Conservation (phyloP, 2,113 vertebrate genomes). For the Acanthochromis polyacanthus region DNA sequence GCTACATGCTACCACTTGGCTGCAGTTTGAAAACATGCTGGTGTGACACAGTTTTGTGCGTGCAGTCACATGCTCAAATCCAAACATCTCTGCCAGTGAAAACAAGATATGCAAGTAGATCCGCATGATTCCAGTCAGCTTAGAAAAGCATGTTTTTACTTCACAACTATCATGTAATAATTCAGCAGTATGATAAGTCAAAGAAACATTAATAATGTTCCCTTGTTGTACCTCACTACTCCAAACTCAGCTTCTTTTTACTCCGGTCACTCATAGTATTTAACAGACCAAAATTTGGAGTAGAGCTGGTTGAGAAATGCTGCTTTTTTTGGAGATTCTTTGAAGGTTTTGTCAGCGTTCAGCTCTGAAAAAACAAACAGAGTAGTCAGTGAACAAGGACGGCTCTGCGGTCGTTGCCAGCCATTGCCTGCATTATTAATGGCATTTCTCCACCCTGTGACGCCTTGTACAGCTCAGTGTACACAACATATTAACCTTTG, state of each 20-base stretch:
- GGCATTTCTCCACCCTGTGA: not conserved
- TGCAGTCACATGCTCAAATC: not conserved
- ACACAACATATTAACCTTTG: not conserved
- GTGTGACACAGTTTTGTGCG: not conserved
- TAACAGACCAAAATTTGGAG: not conserved
- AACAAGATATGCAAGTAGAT: not conserved
- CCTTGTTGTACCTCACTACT: not conserved
- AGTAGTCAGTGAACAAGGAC: slow-evolving; percentile 24
- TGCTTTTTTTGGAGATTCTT: slow-evolving; percentile 6
- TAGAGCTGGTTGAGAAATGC: not conserved
- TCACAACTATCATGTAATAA: not conserved
- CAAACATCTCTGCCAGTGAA: not conserved
- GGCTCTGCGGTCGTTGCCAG: slow-evolving; percentile 46
- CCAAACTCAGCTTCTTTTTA: not conserved
- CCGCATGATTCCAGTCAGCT: not conserved
- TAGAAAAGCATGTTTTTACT: not conserved
- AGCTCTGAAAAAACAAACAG: slow-evolving; percentile 33
- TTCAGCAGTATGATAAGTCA: too few species aligned
- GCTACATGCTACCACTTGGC: not conserved
- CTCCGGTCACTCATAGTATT: too few species aligned
- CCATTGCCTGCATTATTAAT: slow-evolving; percentile 7
- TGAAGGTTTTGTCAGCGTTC: not conserved
- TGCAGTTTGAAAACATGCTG: not conserved
- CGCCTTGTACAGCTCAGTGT: not conserved
- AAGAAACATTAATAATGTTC: too few species aligned